These are phyloP conservation scores for Pseudolycoriella hygida DNA, from an alignment of 2,888 invertebrate species.

Conservation along the genomic window DNA sequence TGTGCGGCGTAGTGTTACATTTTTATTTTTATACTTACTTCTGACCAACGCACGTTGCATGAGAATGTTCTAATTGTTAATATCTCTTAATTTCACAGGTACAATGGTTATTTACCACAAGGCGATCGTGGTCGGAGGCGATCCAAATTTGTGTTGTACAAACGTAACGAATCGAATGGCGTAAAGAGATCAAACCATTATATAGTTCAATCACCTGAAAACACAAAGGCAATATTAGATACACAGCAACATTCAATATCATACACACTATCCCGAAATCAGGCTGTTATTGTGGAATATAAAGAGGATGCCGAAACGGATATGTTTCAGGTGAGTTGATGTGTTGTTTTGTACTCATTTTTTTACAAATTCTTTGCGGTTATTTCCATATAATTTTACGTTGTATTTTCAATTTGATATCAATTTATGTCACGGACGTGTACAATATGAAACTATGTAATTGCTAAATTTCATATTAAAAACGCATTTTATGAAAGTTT, in stretches of 20 bases:
- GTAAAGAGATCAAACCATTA: constrained; percentile 91
- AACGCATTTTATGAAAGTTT: no score
- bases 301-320: constrained; percentile 89
- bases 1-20: no score
- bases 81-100: constrained; percentile 49
- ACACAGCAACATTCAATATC: constrained; percentile 91
- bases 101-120: constrained; percentile 86
- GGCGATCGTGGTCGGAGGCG: constrained; percentile 85
- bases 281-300: constrained; percentile 97
- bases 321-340: constrained; percentile 92
- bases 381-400: no score
- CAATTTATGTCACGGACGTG: no score
- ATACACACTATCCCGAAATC: constrained; percentile 87
- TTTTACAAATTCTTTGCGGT: no score
- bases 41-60: no score
- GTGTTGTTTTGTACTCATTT: no score
- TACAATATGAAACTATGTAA: no score
- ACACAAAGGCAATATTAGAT: constrained; percentile 87
- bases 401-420: no score
- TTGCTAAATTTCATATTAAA: no score
- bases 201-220: constrained; percentile 88
- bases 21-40: no score
- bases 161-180: constrained; percentile 73
- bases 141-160: constrained; percentile 84
- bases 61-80: no score